A percentile compares a stretch with the other conserved stretches of the same genome.
Conservation (phyloP, 2,797 vertebrate genomes). For the Adrianichthys oophorus region DNA sequence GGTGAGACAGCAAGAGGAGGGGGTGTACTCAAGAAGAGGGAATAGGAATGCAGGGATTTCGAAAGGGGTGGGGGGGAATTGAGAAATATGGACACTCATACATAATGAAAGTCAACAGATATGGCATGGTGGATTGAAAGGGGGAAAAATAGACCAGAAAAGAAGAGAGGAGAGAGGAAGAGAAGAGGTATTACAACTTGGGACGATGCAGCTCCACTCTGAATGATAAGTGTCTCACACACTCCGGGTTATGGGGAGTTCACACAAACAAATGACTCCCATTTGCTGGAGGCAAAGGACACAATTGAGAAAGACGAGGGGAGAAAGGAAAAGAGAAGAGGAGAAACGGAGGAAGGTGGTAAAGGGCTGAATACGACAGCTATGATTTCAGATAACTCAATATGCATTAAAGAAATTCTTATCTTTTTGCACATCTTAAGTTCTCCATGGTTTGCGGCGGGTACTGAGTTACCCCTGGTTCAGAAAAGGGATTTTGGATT, state of each 20-base stretch:
- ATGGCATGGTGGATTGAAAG: conserved; percentile 12
- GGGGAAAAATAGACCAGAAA: conserved; percentile 4
- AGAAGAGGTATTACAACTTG: conserved; percentile 65
- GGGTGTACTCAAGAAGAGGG: conserved; percentile 11
- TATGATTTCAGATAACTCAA: conserved; percentile 66
- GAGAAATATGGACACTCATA: conserved; percentile 49
- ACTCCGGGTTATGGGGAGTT: conserved; percentile 83
- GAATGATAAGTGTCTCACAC: conserved; percentile 83
- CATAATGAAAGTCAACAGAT: conserved; percentile 43
- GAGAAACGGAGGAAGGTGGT: conserved; percentile 18
- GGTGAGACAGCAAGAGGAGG: conserved; percentile 30
- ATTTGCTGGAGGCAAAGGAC: conserved; percentile 84
- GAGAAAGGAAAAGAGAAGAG: conserved; percentile 41
- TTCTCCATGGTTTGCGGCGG: conserved; percentile 33
- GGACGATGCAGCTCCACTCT: conserved; percentile 71
- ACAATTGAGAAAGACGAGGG: conserved; percentile 70
- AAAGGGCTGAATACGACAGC: conserved; percentile 49
- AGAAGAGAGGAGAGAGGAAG: conserved; percentile 44
- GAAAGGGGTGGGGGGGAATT: conserved; percentile 21
- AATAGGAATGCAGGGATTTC: conserved; percentile 24
- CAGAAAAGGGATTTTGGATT: conserved; percentile 53
- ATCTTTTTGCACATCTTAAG: conserved; percentile 60
- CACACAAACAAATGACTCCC: conserved; percentile 84
- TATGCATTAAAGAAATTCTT: conserved; percentile 68
- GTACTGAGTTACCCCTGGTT: conserved; percentile 62